phyloP scores from a whole-genome alignment of 1,140 invertebrate genomes.

The Wiebesia pumilae region DNA sequence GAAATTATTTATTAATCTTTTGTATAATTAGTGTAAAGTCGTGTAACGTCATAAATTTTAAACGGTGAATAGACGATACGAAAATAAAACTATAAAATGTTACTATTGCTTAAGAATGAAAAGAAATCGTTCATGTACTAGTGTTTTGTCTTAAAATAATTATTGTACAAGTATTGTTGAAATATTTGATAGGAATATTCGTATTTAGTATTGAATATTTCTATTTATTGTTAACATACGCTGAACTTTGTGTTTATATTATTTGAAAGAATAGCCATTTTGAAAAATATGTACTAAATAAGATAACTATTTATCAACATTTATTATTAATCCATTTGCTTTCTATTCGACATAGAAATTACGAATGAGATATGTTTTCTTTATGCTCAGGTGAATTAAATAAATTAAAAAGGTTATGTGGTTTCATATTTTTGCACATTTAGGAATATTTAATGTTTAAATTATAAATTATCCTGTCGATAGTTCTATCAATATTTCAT shows the following conservation, averaged over 20 bases:
- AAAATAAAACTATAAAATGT: constrained; percentile 38
- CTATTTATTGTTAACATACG: background rate
- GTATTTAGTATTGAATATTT: background rate
- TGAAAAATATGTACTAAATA: too few species aligned
- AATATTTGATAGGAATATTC: constrained; percentile 17
- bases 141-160: background rate
- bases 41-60: constrained; percentile 23
- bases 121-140: background rate
- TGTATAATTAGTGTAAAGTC: constrained; percentile 19
- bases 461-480: constrained; percentile 2
- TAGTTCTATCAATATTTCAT: background rate
- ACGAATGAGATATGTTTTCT: background rate
- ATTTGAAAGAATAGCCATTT: background rate
- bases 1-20: constrained; percentile 11
- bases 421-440: background rate
- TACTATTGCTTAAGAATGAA: constrained; percentile 17
- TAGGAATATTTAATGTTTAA: background rate
- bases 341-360: background rate
- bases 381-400: background rate
- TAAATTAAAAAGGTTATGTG: background rate
- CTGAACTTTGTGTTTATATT: background rate
- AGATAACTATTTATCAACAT: too few species aligned
- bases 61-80: background rate
- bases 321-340: background rate
- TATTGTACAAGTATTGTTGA: constrained; percentile 7